Evolutionary conservation across 2,888 invertebrate species (phyloP), one percentile per base, ranked within the genome.

Genomic region (Emesis furor): DNA sequence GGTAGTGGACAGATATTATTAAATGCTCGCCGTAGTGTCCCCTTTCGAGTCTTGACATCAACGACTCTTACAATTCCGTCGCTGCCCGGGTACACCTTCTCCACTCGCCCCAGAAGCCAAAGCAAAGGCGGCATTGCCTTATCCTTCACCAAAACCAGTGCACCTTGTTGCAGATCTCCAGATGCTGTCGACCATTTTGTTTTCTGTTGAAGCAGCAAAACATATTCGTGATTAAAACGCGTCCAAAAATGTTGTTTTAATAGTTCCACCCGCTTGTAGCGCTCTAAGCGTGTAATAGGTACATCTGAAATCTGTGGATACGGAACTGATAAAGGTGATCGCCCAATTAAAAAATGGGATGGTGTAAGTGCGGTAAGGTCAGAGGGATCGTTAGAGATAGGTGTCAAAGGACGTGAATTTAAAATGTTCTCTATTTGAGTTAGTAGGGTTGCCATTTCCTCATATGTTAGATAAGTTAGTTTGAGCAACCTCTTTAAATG

Each of bases 301-400:
- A 78, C 76, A 24, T 80, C 76, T 1, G 73, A 71, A 42, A 76
- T 67, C 2, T 80, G 76, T 17, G 78, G 78, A 51, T 73, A 76
- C 14, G 87, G 85, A 30, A 86, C 59, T 14, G 84, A 62, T 4
- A 72, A 85, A 0, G 89, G 75, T 5, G 90, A 67, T 17, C 84
- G 73, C 46, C 91, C 91, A 39, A 92, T 85, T 3, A 93, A 76
- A 72, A 92, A 91, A 73, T 92, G 93, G 1, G 86, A 90, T 32
- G 92, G 92, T 6, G 91, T 91, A 5, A 92, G 81, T 6, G 86
- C 85, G 6, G 81, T 71, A 6, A 88, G 78, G 76, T 91, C 91
- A 2, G 76, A 32, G 0, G 88, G 86, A 74, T 90, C 89, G 6
- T 84, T 71, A 3, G 92, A 89, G 1, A 91, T 2, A 1, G 89